A percentile compares a stretch with the other conserved stretches of the same genome.
Conservation (phyloP, 2,797 vertebrate genomes). For the Halcyon chelicuti region DNA sequence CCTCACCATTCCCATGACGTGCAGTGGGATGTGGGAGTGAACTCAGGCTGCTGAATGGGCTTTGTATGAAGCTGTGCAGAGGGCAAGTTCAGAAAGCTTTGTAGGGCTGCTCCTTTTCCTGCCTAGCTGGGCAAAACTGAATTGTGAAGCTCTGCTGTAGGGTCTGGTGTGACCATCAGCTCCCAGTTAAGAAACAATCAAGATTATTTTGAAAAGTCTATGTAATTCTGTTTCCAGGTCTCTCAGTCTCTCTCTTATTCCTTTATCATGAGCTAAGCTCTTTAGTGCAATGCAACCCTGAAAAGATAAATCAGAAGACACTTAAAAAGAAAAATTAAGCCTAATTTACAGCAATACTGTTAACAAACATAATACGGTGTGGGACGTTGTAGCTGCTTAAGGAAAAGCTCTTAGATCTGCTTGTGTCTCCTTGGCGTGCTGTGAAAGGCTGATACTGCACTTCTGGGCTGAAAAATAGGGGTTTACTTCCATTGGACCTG, state of each 20-base stretch:
- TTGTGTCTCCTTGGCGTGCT: background rate
- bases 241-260: background rate
- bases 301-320: background rate
- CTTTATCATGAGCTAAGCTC: background rate
- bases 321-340: background rate
- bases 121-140: background rate
- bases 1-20: background rate
- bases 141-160: background rate
- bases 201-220: background rate
- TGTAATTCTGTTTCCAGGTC: background rate
- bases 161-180: background rate
- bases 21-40: accelerated
- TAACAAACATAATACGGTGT: background rate
- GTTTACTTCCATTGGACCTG: background rate
- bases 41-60: background rate
- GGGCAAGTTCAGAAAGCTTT: background rate
- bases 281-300: background rate
- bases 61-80: background rate
- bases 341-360: background rate
- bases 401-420: background rate
- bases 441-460: background rate
- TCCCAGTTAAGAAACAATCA: background rate
- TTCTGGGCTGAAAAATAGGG: background rate
- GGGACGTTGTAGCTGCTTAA: background rate
- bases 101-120: background rate